A percentile compares a stretch with the other conserved stretches of the same genome.
phyloP scores from a whole-genome alignment of 2,888 invertebrate genomes.

The Alsophila aescularia region DNA sequence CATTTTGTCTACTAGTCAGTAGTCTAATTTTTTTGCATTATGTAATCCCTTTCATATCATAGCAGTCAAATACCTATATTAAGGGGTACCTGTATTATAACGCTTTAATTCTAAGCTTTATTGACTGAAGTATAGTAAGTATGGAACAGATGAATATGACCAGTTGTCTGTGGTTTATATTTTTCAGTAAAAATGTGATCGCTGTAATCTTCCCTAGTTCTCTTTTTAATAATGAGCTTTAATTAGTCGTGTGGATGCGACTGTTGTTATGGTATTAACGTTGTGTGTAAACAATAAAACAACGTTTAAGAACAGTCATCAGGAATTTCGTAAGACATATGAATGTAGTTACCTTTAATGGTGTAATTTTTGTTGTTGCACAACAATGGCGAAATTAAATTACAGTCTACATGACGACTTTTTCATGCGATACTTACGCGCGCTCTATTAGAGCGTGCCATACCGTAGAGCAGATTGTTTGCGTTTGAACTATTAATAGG shows the following conservation, averaged over 20 bases:
- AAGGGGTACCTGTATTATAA: not conserved
- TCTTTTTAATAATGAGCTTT: conserved; percentile 49
- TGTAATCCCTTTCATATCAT: conserved; percentile 29
- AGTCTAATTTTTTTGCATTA: conserved; percentile 57
- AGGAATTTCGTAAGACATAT: not conserved
- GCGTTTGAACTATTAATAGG: no score
- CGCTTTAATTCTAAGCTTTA: conserved; percentile 9
- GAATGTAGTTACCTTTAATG: not conserved
- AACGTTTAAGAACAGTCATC: not conserved
- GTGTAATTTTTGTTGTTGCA: not conserved
- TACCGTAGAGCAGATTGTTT: no score
- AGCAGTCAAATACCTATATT: not conserved
- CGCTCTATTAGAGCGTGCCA: no score
- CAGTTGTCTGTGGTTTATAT: not conserved
- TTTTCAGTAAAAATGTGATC: conserved; percentile 10
- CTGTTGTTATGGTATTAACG: not conserved
- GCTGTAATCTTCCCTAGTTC: conserved; percentile 27
- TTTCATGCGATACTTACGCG: no score
- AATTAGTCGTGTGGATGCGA: conserved; percentile 43
- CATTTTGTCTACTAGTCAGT: conserved; percentile 74
- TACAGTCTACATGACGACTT: no score
- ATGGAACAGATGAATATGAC: conserved; percentile 2
- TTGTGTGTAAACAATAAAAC: not conserved
- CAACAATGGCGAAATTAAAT: no score
- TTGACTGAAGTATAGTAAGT: conserved; percentile 13